phyloP scores from a whole-genome alignment of 2,113 vertebrate species.

The Dromiciops gliroides region DNA sequence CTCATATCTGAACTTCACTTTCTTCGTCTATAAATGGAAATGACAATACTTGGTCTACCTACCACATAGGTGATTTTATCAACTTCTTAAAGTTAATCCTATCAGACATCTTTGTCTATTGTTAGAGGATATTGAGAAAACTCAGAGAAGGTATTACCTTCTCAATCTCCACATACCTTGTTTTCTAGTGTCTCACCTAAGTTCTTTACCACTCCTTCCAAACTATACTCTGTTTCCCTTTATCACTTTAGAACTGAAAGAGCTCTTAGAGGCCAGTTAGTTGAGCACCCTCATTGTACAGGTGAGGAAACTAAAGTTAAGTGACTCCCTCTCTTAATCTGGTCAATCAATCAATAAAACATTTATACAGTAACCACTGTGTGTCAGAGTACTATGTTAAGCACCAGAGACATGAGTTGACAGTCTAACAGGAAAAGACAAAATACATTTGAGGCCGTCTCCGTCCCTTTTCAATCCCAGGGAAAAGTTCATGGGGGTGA shows the following conservation, averaged over 20 bases:
- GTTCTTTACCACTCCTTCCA: neutral
- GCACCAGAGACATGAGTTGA: neutral
- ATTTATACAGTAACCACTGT: neutral
- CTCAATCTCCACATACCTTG: neutral
- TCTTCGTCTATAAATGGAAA: no score
- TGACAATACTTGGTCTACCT: neutral
- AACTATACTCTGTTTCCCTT: neutral
- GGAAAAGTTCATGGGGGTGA: neutral
- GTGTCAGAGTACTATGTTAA: no score
- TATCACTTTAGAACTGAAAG: neutral
- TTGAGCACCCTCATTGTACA: neutral
- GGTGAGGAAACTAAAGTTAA: neutral
- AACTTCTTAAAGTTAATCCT: neutral
- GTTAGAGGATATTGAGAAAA: neutral
- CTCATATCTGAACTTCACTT: no score
- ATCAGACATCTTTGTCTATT: neutral
- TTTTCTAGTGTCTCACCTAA: neutral
- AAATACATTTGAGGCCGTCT: no score
- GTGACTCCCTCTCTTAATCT: neutral
- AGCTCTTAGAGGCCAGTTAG: conserved; percentile 13
- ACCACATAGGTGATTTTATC: neutral
- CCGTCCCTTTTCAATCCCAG: neutral
- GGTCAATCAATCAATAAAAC: neutral
- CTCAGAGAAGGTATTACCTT: neutral
- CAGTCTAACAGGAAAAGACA: neutral